Base-by-base conservation (phyloP, 1,140 invertebrate genomes). In the Triops cancriformis region DNA sequence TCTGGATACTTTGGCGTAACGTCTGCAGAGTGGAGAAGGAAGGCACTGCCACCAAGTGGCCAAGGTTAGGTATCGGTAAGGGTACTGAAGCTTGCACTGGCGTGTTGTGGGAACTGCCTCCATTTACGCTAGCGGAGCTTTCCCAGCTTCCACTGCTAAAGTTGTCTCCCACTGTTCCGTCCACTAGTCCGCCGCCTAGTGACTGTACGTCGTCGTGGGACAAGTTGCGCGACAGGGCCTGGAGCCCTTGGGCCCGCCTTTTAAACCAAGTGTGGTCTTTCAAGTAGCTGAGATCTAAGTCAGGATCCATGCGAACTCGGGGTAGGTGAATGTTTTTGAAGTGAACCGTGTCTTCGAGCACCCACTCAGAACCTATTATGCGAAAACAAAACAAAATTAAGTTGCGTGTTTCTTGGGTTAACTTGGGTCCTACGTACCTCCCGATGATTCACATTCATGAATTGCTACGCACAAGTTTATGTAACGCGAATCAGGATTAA, bases 371-470 rank as follows among this genome's bases (percentile, higher is more conserved):
- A 23, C 88, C 85, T 85, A 23, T 45, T 45, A 76, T 31, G 77
- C n/a, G n/a, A n/a, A n/a, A n/a, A n/a, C n/a, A n/a, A n/a, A n/a
- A n/a, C n/a, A n/a, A n/a, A n/a, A n/a, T n/a, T n/a, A n/a, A n/a
- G n/a, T n/a, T n/a, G n/a, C n/a, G n/a, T n/a, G n/a, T n/a, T n/a
- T n/a, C n/a, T n/a, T n/a, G n/a, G n/a, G n/a, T n/a, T n/a, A n/a
- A n/a, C n/a, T n/a, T n/a, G n/a, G n/a, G n/a, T n/a, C n/a, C n/a
- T 42, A 31, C 79, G 90, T 91, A 79, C 94, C 97, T 77, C 98
- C 98, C 31, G 96, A 98, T 80, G 96, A 98, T 87, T 99, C 98
- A 84, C 98, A 99, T 85, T 99, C 98, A 86, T 98, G 99, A 79
- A 99, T 97, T n/a, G 94, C 94, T 2, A 99, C 94, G 83, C 92